phyloP scores from a whole-genome alignment of 2,888 invertebrate genomes.

The Myopa tessellatipennis region DNA sequence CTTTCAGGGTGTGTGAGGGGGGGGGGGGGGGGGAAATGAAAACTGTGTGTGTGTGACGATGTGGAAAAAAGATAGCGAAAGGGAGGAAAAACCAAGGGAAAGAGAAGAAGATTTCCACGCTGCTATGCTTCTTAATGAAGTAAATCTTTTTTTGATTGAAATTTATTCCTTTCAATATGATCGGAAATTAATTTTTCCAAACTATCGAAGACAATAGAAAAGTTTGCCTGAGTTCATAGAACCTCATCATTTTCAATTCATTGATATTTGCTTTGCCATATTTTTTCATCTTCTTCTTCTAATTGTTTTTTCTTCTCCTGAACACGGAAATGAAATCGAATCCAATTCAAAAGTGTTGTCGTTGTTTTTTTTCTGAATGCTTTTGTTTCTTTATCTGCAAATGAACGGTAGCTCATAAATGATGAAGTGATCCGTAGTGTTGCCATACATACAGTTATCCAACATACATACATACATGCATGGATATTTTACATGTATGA shows the following conservation, averaged over 20 bases:
- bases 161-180: slow-evolving; percentile 2
- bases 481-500: neutral
- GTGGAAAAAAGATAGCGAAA: neutral
- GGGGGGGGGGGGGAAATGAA: neutral
- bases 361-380: neutral
- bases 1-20: neutral
- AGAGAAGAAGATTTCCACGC: neutral
- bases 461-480: no score
- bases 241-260: slow-evolving; percentile 12
- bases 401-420: no score
- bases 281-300: neutral
- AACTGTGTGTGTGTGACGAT: neutral
- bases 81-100: neutral
- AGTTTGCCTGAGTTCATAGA: neutral
- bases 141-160: slow-evolving; percentile 15
- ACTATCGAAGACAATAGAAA: neutral
- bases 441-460: no score
- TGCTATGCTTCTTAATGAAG: neutral
- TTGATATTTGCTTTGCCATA: neutral
- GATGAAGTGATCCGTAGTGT: no score
- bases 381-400: no score
- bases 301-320: neutral
- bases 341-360: neutral
- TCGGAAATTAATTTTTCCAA: no score
- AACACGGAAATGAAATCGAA: slow-evolving; percentile 28